These are phyloP conservation scores for Paradoxurus hermaphroditus DNA, from an alignment of 2,113 vertebrate species.

Conservation along the genomic window DNA sequence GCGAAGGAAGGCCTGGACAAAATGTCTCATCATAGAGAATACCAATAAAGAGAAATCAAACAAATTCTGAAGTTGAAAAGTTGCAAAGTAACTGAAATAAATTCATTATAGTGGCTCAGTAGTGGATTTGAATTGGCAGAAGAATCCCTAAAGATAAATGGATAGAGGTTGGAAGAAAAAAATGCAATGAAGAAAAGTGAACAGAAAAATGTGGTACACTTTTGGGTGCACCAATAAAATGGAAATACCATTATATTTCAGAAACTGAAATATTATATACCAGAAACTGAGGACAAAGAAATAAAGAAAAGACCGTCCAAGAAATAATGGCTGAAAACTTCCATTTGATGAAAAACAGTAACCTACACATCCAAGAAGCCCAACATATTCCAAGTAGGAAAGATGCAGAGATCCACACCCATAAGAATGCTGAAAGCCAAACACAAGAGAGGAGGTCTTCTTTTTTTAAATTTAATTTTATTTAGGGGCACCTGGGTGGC, in stretches of 20 bases:
- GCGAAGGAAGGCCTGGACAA: neutral
- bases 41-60: conserved; percentile 1
- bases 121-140: neutral
- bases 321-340: neutral
- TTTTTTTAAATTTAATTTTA: too few species aligned
- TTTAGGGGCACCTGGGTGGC: too few species aligned
- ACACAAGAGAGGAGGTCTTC: neutral
- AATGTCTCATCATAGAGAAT: neutral
- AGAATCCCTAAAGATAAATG: neutral
- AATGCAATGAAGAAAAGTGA: neutral
- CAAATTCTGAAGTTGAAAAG: conserved; percentile 8
- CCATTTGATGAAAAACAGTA: neutral
- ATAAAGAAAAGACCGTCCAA: neutral
- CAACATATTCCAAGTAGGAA: neutral
- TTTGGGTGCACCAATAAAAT: neutral
- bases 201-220: neutral
- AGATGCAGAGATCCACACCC: neutral
- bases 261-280: too few species aligned
- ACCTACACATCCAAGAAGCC: neutral
- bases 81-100: neutral
- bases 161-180: neutral
- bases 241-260: neutral
- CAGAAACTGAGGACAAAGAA: neutral
- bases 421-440: neutral
- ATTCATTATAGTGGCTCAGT: neutral